Evolutionary conservation across 2,797 vertebrate genomes (phyloP).

Genomic region (Sparus aurata): DNA sequence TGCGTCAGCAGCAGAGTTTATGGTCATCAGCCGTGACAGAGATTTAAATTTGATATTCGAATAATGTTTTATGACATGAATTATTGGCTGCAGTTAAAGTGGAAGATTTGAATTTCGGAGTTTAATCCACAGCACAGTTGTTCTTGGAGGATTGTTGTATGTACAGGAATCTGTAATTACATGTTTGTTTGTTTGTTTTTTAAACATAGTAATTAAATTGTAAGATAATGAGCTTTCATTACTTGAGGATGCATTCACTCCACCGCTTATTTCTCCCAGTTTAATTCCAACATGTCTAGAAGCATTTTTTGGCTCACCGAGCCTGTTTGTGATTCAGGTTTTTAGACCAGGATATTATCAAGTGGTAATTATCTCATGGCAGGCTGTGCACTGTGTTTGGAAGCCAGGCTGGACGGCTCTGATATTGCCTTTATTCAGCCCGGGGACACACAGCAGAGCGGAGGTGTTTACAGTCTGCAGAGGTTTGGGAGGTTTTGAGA

Average conservation of each 20-base stretch:
- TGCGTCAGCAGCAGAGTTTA: constrained; percentile 27
- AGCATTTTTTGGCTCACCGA: constrained; percentile 8
- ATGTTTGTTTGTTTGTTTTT: not conserved
- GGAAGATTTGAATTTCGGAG: not conserved
- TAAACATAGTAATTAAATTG: not conserved
- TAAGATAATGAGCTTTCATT: constrained; percentile 11
- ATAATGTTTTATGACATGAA: constrained; percentile 5
- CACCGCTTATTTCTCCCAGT: not conserved
- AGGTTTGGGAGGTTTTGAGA: constrained; percentile 26
- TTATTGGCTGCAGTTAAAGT: not conserved
- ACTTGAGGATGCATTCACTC: constrained; percentile 5
- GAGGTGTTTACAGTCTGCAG: constrained; percentile 31
- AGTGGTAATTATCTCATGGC: constrained; percentile 26
- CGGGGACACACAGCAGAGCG: not conserved
- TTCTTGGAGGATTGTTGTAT: not conserved
- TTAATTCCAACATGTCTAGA: constrained; percentile 10
- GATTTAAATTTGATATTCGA: not conserved
- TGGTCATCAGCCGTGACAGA: constrained; percentile 6
- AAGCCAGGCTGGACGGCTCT: constrained; percentile 9
- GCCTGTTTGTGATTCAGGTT: constrained; percentile 26
- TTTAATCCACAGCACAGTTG: not conserved
- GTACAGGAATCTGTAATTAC: not conserved
- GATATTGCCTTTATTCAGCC: constrained; percentile 22
- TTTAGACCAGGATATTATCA: constrained; percentile 27
- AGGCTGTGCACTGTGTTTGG: constrained; percentile 20